Conservation (phyloP, 2,797 vertebrate genomes). For the Pristis pectinata region DNA sequence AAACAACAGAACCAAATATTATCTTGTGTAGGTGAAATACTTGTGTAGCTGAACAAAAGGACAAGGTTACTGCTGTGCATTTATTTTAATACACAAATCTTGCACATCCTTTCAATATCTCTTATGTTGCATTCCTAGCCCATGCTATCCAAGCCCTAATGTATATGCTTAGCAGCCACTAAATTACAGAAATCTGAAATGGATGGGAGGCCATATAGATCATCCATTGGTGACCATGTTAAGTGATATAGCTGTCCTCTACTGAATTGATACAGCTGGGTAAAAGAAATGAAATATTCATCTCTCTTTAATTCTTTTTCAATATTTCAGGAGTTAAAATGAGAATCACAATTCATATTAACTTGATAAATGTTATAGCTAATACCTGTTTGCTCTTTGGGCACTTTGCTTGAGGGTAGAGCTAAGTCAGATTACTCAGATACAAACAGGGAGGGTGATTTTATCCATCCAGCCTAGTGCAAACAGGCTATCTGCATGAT, state of each 20-base stretch:
- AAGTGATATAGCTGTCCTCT: background rate
- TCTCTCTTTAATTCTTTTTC: background rate
- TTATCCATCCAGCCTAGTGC: background rate
- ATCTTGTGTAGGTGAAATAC: background rate
- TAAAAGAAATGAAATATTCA: background rate
- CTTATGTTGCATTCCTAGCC: background rate
- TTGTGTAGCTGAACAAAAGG: background rate
- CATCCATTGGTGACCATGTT: background rate
- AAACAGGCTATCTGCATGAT: background rate
- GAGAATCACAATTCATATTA: background rate
- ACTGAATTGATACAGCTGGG: background rate
- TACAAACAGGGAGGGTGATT: background rate
- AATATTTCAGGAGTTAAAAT: background rate
- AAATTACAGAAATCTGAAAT: background rate
- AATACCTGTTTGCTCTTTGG: background rate
- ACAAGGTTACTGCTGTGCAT: background rate
- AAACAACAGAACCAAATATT: background rate
- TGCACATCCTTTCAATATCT: background rate
- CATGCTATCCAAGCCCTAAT: too few relatives aligned
- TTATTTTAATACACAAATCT: background rate
- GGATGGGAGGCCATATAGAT: background rate
- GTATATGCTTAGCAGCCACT: background rate
- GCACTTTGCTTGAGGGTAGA: background rate
- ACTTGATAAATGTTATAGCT: background rate
- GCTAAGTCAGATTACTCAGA: background rate